Percentiles rank a stretch among this genome's conserved stretches.
Conservation (phyloP, 1,140 invertebrate genomes). For the Hyphantria cunea region DNA sequence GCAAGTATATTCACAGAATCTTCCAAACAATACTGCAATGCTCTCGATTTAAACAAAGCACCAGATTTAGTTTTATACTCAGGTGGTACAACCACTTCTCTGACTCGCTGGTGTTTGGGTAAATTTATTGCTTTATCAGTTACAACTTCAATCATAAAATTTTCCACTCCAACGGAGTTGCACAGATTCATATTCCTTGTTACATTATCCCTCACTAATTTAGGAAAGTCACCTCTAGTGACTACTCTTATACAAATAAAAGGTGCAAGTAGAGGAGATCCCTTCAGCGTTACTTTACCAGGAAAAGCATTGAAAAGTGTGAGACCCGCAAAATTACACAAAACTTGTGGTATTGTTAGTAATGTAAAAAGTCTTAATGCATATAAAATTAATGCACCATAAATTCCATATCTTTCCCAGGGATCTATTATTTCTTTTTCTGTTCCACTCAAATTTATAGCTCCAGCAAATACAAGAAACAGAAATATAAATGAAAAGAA, state of each 20-base stretch:
- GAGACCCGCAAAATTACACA: conserved; percentile 96
- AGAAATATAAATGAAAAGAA: conserved; percentile 88
- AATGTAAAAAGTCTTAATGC: conserved; percentile 91
- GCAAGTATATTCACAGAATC: conserved; percentile 93
- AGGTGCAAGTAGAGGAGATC: conserved; percentile 94
- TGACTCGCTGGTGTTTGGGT: conserved; percentile 86
- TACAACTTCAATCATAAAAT: conserved; percentile 98
- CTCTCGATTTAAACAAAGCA: conserved; percentile 96
- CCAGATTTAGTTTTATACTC: conserved; percentile 94
- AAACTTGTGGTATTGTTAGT: conserved; percentile 93
- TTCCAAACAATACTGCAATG: conserved; percentile 97
- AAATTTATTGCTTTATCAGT: conserved; percentile 94
- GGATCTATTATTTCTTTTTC: conserved; percentile 87
- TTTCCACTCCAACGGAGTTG: conserved; percentile 94
- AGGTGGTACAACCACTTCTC: conserved; percentile 94
- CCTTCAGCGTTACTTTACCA: conserved; percentile 94
- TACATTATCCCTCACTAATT: conserved; percentile 95
- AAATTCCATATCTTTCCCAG: conserved; percentile 89
- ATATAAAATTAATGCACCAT: conserved; percentile 89
- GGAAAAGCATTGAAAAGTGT: conserved; percentile 97
- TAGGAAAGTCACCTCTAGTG: conserved; percentile 96
- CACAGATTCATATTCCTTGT: conserved; percentile 94
- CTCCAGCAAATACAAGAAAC: conserved; percentile 91
- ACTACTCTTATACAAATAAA: conserved; percentile 98
- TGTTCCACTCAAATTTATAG: conserved; percentile 85